These are phyloP conservation scores for Muntiacus muntjak DNA, from an alignment of 2,113 vertebrate genomes.

Conservation along the genomic window DNA sequence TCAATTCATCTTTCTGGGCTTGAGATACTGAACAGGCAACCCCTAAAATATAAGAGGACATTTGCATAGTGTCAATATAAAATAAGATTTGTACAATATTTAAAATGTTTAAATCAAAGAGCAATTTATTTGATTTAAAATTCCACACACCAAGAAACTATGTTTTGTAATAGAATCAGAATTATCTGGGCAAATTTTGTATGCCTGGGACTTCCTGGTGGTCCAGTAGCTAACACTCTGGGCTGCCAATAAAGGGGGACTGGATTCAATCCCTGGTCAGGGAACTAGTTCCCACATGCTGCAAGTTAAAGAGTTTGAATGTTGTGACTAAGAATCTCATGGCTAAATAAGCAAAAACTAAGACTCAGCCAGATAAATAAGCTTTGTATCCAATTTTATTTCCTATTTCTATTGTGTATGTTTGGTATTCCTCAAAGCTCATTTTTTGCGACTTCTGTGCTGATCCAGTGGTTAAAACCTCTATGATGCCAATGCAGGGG, in stretches of 20 bases:
- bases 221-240: not conserved
- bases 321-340: not conserved
- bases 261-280: not conserved
- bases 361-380: not conserved
- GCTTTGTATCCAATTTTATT: not conserved
- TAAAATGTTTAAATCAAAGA: not conserved
- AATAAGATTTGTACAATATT: not conserved
- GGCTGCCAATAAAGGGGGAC: not conserved
- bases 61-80: not conserved
- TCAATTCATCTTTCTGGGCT: conserved; percentile 96
- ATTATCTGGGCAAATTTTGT: not conserved
- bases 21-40: conserved; percentile 91
- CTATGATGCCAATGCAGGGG: not conserved
- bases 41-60: conserved; percentile 77
- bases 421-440: not conserved
- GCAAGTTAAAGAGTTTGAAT: not conserved
- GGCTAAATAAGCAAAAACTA: not conserved
- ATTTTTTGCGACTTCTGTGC: not conserved
- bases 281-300: not conserved
- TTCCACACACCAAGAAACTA: not conserved
- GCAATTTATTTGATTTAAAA: not conserved
- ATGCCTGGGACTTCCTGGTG: not conserved
- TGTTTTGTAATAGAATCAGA: not conserved
- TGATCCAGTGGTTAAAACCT: not conserved
- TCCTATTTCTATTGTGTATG: not conserved